Evolutionary conservation across 2,113 vertebrate genomes (phyloP).

Genomic region (Hyla sarda): DNA sequence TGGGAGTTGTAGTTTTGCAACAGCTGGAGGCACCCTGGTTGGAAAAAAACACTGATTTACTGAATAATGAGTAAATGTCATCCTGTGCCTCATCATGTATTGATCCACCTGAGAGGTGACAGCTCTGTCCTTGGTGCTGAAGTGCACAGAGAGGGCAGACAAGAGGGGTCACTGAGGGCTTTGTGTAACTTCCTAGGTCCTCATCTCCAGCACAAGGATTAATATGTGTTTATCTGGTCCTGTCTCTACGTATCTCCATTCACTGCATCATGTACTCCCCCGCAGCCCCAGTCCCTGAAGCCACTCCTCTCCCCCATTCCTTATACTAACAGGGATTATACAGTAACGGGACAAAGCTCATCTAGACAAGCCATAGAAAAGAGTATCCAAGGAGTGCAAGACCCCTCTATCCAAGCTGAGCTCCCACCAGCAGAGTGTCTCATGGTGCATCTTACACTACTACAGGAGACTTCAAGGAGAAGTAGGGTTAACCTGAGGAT

Average conservation of each 20-base stretch:
- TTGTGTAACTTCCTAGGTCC: conserved; percentile 13
- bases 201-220: conserved; percentile 15
- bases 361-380: background rate
- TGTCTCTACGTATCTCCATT: background rate
- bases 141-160: background rate
- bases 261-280: background rate
- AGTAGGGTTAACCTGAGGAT: background rate
- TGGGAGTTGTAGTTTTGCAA: too few species aligned
- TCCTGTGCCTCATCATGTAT: too few species aligned
- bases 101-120: background rate
- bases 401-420: too few species aligned
- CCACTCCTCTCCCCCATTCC: conserved; percentile 29
- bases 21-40: too few species aligned
- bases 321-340: background rate
- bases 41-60: too few species aligned
- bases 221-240: background rate
- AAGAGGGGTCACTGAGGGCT: background rate
- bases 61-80: too few species aligned
- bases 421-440: background rate
- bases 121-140: conserved; percentile 42
- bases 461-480: background rate
- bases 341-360: background rate
- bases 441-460: too few species aligned
- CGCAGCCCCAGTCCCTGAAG: background rate
- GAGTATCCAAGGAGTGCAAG: background rate